These are phyloP conservation scores for Cosmia pyralina DNA, from an alignment of 2,888 invertebrate species.

Conservation along the genomic window DNA sequence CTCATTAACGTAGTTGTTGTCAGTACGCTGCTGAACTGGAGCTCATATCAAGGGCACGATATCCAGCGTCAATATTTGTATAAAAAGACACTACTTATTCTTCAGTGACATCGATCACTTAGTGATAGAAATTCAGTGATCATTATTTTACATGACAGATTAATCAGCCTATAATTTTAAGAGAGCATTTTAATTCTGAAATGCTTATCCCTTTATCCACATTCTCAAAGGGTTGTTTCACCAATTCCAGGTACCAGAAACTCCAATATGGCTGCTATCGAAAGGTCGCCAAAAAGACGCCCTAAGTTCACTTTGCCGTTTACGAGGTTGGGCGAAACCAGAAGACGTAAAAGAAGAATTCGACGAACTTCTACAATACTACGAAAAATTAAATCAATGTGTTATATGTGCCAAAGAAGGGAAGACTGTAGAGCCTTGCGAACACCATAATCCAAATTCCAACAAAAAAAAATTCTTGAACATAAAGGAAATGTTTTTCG, in stretches of 20 bases:
- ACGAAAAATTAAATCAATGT: slow-evolving; percentile 79
- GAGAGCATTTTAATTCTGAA: neutral
- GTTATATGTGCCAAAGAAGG: slow-evolving; percentile 79
- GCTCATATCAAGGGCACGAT: neutral
- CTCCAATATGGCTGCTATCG: slow-evolving; percentile 91
- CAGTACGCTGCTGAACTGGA: neutral
- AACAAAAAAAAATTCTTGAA: slow-evolving; percentile 74
- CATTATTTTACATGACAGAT: neutral
- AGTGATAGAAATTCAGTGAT: neutral
- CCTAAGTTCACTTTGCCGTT: slow-evolving; percentile 86
- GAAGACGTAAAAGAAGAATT: slow-evolving; percentile 89
- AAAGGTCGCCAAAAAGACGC: slow-evolving; percentile 90
- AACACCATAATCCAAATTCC: slow-evolving; percentile 74
- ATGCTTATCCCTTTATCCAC: neutral
- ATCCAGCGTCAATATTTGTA: too few species aligned
- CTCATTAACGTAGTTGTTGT: slow-evolving; percentile 25
- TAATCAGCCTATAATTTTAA: neutral
- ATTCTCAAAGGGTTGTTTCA: neutral
- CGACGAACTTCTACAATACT: slow-evolving; percentile 84
- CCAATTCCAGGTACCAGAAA: slow-evolving; percentile 89
- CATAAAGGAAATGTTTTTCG: slow-evolving; percentile 82
- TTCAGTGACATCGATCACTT: neutral
- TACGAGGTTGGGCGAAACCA: slow-evolving; percentile 89
- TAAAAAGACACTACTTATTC: neutral
- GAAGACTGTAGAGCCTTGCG: slow-evolving; percentile 71